A percentile compares a stretch with the other conserved stretches of the same genome.
Conservation (phyloP, 37 sponge, comb jelly and placozoan species). For the Crambe crambe region DNA sequence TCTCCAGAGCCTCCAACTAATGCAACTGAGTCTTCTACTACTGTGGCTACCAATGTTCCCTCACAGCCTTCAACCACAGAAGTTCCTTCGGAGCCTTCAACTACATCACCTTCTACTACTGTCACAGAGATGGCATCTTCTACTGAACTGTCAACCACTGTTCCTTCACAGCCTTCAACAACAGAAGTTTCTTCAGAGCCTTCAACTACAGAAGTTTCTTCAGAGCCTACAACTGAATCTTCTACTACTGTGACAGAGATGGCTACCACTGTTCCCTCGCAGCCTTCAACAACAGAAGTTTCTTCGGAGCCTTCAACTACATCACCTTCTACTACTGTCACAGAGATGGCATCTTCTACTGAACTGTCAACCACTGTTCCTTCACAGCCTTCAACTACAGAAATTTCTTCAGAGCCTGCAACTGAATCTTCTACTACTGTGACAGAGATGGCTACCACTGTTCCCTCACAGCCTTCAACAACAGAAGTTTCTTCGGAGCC, state of each 20-base stretch:
- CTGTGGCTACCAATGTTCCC: background rate
- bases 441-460: background rate
- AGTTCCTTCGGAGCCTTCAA: background rate
- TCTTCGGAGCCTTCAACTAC: background rate
- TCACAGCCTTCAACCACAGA: background rate
- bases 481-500: background rate
- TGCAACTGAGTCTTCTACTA: background rate
- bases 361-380: background rate
- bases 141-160: too few species aligned
- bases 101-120: background rate
- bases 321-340: background rate
- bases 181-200: background rate
- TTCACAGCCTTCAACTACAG: background rate
- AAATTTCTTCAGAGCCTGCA: background rate
- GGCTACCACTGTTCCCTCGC: background rate
- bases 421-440: background rate
- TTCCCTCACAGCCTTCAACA: background rate
- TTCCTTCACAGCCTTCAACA: background rate
- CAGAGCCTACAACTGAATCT: background rate
- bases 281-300: background rate
- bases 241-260: background rate
- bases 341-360: too few species aligned
- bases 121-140: background rate
- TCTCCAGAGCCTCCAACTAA: background rate
- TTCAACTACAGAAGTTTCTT: background rate